Evolutionary conservation across 2,888 invertebrate genomes (phyloP).

Genomic region (Athalia cordata): DNA sequence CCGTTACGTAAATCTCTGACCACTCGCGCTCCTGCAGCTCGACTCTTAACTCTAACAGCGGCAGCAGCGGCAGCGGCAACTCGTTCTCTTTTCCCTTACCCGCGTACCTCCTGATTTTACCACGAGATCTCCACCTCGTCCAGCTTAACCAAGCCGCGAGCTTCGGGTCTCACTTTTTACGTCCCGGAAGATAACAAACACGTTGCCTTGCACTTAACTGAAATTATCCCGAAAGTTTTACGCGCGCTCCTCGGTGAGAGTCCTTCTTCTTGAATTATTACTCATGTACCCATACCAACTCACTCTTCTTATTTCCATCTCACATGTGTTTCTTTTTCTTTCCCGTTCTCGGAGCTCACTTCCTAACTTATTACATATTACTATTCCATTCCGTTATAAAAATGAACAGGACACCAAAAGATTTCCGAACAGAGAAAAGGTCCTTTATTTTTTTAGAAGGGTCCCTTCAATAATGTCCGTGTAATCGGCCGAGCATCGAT

Average conservation of each 20-base stretch:
- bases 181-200: conserved; percentile 48
- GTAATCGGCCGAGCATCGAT: too few species aligned
- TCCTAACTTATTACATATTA: too few species aligned
- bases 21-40: conserved; percentile 46
- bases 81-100: conserved; percentile 40
- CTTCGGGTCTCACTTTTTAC: conserved; percentile 41
- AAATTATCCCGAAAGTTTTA: conserved; percentile 46
- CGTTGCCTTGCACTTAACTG: conserved; percentile 46
- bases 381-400: too few species aligned
- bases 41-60: conserved; percentile 8
- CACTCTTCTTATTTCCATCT: too few species aligned
- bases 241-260: neutral
- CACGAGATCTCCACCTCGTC: too few species aligned
- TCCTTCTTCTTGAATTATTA: neutral
- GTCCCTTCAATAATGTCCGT: too few species aligned
- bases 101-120: conserved; percentile 35
- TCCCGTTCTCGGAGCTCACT: too few species aligned
- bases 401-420: too few species aligned
- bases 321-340: too few species aligned
- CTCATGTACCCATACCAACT: neutral
- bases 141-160: neutral
- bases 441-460: too few species aligned
- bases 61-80: too few species aligned
- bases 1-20: conserved; percentile 62
- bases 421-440: too few species aligned